Base-by-base conservation (phyloP, 2,113 vertebrate genomes). In the Lipophrys pholis region DNA sequence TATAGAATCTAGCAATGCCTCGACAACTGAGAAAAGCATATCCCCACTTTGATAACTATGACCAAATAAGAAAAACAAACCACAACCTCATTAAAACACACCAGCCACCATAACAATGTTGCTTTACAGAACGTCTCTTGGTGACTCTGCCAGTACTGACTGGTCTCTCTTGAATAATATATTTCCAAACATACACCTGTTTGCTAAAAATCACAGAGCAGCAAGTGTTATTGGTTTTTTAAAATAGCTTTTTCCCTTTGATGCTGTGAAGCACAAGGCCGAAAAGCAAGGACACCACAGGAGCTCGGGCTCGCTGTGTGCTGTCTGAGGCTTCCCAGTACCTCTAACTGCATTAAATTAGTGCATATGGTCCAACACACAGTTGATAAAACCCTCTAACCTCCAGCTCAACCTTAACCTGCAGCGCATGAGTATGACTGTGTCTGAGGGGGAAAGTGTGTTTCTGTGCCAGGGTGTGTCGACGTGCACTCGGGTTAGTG, bases 381-480 rank as follows among this genome's bases (percentile, higher is more conserved):
- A 78, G 76, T 58, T 84, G 81, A 85, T 75, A 77, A 81, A 86
- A 83, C 54, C 73, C 67, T 51, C 41, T 79, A 73, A 80, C 87
- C 81, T 87, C 79, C 66, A 79, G 69, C 71, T 75, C 66, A 53
- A 46, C 73, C 62, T 55, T 40, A 55, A 69, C 75, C 67, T 74
- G 7, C 59, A 71, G 76, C 54, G 10, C 61, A 63, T 69, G 21
- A 2, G 74, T 53, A 40, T 52, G 41, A 58, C 42, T 66, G 62
- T 59, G 52, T 54, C 16, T 71, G 49, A 17, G 46, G 59, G 59
- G 49, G 53, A 61, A 73, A 62, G 64, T 76, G 59, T 84, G 75
- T 76, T 71, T 80, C 39, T 68, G 50, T 84, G 71, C 69, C 51
- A 5, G 77, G 70, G 59, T 80, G 56, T 71, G 69, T 73, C 55